Conservation (phyloP, 2,888 invertebrate species). For the Drosophila fulvimacula region DNA sequence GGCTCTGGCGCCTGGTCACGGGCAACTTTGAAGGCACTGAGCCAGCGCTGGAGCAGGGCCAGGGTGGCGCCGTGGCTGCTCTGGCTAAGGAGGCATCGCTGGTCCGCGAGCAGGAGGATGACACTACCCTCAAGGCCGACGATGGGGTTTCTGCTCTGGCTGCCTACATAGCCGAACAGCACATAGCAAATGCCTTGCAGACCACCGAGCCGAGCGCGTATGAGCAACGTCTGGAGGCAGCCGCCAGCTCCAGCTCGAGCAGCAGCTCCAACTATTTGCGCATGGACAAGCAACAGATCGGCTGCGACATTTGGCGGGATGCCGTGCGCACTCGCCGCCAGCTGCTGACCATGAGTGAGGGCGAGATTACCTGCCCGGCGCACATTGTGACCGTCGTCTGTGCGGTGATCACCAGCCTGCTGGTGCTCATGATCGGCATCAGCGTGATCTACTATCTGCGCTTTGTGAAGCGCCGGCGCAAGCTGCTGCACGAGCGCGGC, state of each 20-base stretch:
- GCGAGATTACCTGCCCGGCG: conserved; percentile 85
- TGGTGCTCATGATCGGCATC: conserved; percentile 83
- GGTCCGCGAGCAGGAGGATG: conserved; percentile 55
- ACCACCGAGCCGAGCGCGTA: conserved; percentile 68
- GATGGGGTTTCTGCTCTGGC: conserved; percentile 71
- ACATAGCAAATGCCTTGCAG: conserved; percentile 67
- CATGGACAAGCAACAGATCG: conserved; percentile 83
- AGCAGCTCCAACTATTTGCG: conserved; percentile 69
- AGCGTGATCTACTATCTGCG: conserved; percentile 84
- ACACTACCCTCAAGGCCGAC: conserved; percentile 53
- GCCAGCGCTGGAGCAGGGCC: conserved; percentile 53
- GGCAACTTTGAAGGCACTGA: conserved; percentile 81
- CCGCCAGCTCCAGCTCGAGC: conserved; percentile 51
- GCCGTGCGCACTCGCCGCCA: conserved; percentile 78
- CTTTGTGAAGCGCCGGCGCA: conserved; percentile 83
- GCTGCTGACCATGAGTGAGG: conserved; percentile 83
- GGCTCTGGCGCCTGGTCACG: conserved; percentile 91
- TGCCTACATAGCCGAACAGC: conserved; percentile 80
- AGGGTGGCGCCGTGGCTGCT: conserved; percentile 78
- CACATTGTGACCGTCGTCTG: conserved; percentile 85
- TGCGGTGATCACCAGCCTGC: conserved; percentile 83
- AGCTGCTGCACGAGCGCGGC: conserved; percentile 83
- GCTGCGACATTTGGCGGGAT: conserved; percentile 84
- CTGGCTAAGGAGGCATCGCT: conserved; percentile 68
- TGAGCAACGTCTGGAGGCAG: conserved; percentile 43